Base-by-base conservation (phyloP, 1,140 invertebrate species). In the Olivierus martensii region DNA sequence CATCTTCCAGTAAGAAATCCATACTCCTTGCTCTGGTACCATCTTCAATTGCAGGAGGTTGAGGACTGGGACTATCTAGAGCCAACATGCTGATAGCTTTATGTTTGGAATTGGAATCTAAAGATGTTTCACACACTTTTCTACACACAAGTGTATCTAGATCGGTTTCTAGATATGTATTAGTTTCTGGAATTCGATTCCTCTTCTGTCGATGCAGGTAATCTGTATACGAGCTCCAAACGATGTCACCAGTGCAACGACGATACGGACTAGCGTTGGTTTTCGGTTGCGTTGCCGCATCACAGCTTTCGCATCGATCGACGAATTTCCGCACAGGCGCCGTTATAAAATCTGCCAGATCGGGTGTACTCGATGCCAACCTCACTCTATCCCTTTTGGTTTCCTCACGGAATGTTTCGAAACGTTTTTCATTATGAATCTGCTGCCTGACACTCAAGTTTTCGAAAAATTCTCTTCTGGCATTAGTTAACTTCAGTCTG, bases 1-100 rank as follows among this genome's bases (percentile, higher is more conserved):
- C 83, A 71, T 87, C 88, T 71, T 89, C 85, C 64, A 91, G 77
- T 62, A 91, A 78, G 73, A 88, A 90, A 76, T 91, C 87, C 86
- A 91, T 89, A 71, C 83, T 87, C 72, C 87, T 87, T 74, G 53
- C 85, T 79, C 58, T 83, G 41, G 22, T 46, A 56, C 61, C 59
- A 28, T 28, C 28, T 22, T 43, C 41, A 22, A 22, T 17, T 43
- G 17, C 41, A 18, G 41, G 17, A 9, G 41, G 41, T 43, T 43
- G 41, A 28, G 28, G 28, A 9, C 28, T 28, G 4, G 28, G 28
- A 28, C 28, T 28, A 9, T 28, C 28, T 28, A 28, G 9, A 9
- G 28, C 28, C 9, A 28, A 9, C 28, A 28, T 28, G 28, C 28
- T 43, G 41, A 22, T 43, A 22, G 41, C 41, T 43, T 22, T 17